Base-by-base conservation (phyloP, 2,113 vertebrate species). In the Lampris megalopsis region DNA sequence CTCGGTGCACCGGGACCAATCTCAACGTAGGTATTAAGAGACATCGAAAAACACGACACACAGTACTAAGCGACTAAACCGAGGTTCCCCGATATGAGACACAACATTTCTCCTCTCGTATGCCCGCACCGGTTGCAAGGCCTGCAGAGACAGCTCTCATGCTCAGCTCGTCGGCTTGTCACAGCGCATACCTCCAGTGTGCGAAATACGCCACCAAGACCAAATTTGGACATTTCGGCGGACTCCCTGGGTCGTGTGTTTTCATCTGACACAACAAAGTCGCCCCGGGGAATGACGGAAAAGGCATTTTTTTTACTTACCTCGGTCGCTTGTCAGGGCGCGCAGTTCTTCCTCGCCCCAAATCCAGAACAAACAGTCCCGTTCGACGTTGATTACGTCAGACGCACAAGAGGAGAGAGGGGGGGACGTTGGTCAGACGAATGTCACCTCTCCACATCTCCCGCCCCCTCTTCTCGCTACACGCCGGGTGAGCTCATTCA, bases 331-430 rank as follows among this genome's bases (percentile, higher is more conserved):
- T 92, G 92, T 91, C 90, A 91, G 84, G 80, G 87, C 76, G 85
- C 80, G 88, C 75, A 77, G 90, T 89, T 87, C 88, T 93, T 91
- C 91, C 91, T 93, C 90, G 89, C 90, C 92, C 91, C 91, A 89
- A 93, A 93, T 93, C 92, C 92, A 93, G 93, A 93, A 94, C 92
- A 94, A 93, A 93, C 93, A 92, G 91, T 92, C 88, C 90, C 85
- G 83, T 86, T 84, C 70, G 76, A 91, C 92, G 93, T 90, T 79
- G 13, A 1, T 90, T 80, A 93, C 93, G 93, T 93, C 90, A 92
- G 83, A 94, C 93, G 93, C 84, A 92, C 68, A 43, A 67, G 49
- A 75, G 80, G 48, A 67, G 49, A 75, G 80, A 49, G 6, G 81
- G 60, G 37, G 53, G 24, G 59, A 53, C 37, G 91, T 84, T 6